Base-by-base conservation (phyloP, 1,140 invertebrate species). In the Vollenhovia emeryi region DNA sequence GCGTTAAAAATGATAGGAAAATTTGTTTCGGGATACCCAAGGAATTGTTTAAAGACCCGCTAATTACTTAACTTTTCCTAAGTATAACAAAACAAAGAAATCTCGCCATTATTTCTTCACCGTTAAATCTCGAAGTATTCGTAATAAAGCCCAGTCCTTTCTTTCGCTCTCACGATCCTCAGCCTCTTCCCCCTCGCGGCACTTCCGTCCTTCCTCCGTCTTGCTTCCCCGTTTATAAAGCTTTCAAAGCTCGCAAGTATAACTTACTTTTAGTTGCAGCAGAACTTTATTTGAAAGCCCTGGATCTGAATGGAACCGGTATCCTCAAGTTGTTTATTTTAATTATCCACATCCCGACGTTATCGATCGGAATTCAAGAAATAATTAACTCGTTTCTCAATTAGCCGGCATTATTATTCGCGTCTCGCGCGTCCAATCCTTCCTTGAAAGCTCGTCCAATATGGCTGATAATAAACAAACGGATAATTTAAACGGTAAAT, bases 341-440 rank as follows among this genome's bases (percentile, higher is more conserved):
- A 59, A 59, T 76, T 76, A 76, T 15, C 21, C 36, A 75, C 45
- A n/a, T 75, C 18, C 4, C 24, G 33, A 43, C 15, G 55, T 5
- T 60, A 76, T 43, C 36, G 24, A 60, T 43, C 24, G 33, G 40
- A 76, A 45, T 48, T 75, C 52, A 27, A 75, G 57, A 33, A 76
- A 62, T 76, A 76, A 76, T 76, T 62, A 76, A 76, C 11, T 76
- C 11, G 27, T 4, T 64, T 43, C 40, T 78, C 59, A 78, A 78
- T 78, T 78, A 62, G 15, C n/a, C 27, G 6, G n/a, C 27, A 48
- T 64, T 64, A n/a, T 64, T 64, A 48, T 48, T 30, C 33, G 27
- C 9, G 27, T 21, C 11, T 48, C 7, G 40, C 11, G 40, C n/a
- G 40, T 75, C 30, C 15, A 33, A 62, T 48, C 18, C 59, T 45